Evolutionary conservation across 2,888 invertebrate species (phyloP), one percentile per base, ranked within the genome.

Genomic region (Hipparchia semele): DNA sequence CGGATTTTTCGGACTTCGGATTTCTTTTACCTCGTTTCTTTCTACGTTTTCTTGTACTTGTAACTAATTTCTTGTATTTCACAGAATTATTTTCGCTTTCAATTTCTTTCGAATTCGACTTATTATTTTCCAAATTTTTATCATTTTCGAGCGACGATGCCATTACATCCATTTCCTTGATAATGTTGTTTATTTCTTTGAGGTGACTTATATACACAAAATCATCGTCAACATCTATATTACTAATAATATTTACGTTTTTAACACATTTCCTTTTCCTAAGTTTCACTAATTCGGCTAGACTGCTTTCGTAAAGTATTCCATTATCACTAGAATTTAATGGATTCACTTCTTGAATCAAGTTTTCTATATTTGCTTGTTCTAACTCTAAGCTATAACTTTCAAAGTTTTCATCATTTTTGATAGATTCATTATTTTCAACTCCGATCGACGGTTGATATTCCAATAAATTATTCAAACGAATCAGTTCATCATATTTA

Each of bases 251-350:
- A 33, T 33, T 33, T 33, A 7, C 23, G 1, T 53, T 65, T 12
- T 33, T 65, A 12, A 65, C 65, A 33, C 65, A 65, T 65, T 53
- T 51, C 6, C 65, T 33, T 33, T 53, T 65, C 12, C 53, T 65
- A 12, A 53, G 23, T 53, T 65, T 65, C 2, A 65, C 65, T 12
- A 33, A 12, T 53, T 53, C 65, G 33, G 65, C 65, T 12, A 65
- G 51, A 65, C 65, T 65, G 13, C 33, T 53, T 12, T 23, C 53
- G 12, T 53, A 65, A 7, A 10, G 23, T 23, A 65, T 53, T 23
- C 3, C 58, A 51, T 65, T 33, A 9, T 65, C 12, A 65, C 33
- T 7, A 33, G 33, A 10, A 65, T 33, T 53, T 51, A 33, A 13
- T 7, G 46, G 46, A 46, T 13, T 49, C 1, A 46, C 46, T n/a